A percentile compares a stretch with the other conserved stretches of the same genome.
Evolutionary conservation across 2,113 vertebrate species (phyloP).

Genomic region (Dromiciops gliroides): DNA sequence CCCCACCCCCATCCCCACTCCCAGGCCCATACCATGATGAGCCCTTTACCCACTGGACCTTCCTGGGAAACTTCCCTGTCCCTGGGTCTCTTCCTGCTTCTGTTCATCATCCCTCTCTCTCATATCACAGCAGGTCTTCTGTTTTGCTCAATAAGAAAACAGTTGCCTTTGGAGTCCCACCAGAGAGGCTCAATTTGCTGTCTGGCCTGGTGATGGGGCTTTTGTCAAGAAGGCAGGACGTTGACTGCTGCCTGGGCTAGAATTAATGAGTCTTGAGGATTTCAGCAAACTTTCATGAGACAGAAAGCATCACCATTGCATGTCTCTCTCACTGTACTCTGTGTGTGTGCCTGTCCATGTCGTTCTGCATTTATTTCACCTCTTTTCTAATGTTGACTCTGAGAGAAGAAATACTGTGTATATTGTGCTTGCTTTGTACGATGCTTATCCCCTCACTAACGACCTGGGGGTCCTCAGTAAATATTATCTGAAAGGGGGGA

Average conservation of each 20-base stretch:
- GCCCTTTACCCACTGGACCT: background rate
- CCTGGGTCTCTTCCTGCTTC: background rate
- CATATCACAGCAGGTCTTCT: background rate
- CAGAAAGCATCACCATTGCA: too few species aligned
- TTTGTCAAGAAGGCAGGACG: background rate
- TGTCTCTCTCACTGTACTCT: background rate
- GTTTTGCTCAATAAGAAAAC: background rate
- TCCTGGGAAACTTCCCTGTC: background rate
- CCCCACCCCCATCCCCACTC: too few species aligned
- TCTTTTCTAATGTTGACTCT: background rate
- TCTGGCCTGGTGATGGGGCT: background rate
- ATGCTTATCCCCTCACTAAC: background rate
- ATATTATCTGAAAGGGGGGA: background rate
- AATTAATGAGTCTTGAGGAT: background rate
- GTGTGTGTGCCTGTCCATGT: too few species aligned
- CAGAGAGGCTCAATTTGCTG: background rate
- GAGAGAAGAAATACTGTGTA: background rate
- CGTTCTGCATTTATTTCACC: background rate
- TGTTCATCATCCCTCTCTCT: background rate
- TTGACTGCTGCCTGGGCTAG: background rate
- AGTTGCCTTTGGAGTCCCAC: background rate
- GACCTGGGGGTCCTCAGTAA: background rate
- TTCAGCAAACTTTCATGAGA: background rate
- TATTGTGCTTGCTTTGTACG: slow-evolving; percentile 25
- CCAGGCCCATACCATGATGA: background rate